These are phyloP conservation scores for Dynastes grantii DNA, from an alignment of 2,888 invertebrate genomes.

Conservation along the genomic window DNA sequence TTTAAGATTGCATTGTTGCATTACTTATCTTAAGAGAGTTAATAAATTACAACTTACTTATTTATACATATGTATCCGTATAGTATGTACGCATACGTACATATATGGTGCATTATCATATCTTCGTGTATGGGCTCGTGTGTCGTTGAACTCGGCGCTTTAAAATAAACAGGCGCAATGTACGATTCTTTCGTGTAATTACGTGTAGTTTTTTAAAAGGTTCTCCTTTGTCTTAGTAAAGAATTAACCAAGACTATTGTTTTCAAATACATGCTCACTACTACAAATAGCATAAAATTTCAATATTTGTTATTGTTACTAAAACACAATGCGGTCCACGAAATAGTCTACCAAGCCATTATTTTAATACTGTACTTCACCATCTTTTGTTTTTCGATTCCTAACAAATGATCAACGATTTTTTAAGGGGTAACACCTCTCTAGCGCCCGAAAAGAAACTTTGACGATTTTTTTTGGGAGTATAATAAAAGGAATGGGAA, in stretches of 20 bases:
- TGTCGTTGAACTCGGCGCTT: constrained; percentile 44
- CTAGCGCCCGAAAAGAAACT: too few species aligned
- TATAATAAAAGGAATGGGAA: too few species aligned
- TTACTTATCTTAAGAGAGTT: constrained; percentile 45
- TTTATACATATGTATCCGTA: constrained; percentile 20
- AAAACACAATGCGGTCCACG: constrained; percentile 1
- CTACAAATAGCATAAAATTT: constrained; percentile 13
- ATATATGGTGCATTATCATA: constrained; percentile 27
- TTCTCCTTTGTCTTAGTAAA: constrained; percentile 24
- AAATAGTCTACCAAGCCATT: not conserved
- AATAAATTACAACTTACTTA: constrained; percentile 45
- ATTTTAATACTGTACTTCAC: too few species aligned
- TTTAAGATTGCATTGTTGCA: constrained; percentile 43
- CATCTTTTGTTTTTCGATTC: too few species aligned
- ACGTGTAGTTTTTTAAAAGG: constrained; percentile 34
- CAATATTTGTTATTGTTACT: constrained; percentile 21
- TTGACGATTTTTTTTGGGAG: too few species aligned
- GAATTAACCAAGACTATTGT: constrained; percentile 34
- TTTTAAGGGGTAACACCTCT: too few species aligned
- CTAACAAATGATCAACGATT: not conserved
- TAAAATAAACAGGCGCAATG: constrained; percentile 46
- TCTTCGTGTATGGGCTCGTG: constrained; percentile 28
- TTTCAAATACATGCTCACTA: constrained; percentile 10
- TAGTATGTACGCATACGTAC: constrained; percentile 2
- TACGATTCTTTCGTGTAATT: constrained; percentile 45